Evolutionary conservation across 2,113 vertebrate genomes (phyloP), one percentile per base, ranked within the genome.

Genomic region (Salvelinus sp.): DNA sequence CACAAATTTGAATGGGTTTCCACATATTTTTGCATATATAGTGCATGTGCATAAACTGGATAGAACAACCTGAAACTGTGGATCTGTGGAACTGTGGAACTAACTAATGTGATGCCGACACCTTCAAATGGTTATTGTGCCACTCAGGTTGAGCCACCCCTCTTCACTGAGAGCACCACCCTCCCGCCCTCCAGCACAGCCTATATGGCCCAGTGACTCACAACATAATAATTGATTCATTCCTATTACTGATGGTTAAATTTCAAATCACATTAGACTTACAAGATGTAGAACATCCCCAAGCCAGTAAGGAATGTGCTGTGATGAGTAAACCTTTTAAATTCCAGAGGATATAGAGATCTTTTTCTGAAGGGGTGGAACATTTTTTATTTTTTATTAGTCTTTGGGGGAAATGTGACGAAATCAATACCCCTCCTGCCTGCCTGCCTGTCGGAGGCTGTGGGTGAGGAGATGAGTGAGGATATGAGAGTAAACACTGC

Each of bases 211-310:
- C 62, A 81, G 33, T 14, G 12, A 10, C 18, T 70, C 66, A 44
- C 63, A 25, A 71, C 4, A 30, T 72, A 69, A 22, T 54, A 50
- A 81, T 16, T 82, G 69, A 77, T 83, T 84, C 83, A 69, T 57
- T 14, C 75, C 69, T 79, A 85, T 70, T 72, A 91, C 90, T 66
- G 77, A 38, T 38, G 68, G 68, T 64, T 74, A 69, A 75, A 82
- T 85, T 87, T 88, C 77, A 89, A 83, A 86, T 80, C 77, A 86
- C 75, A 87, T 90, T 88, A 86, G 69, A 62, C 44, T 74, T 63
- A 72, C 60, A 70, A 9, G 10, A 66, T 16, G 64, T 27, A 66
- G 27, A 63, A 23, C 22, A 63, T 33, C 1, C 18, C 5, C 63
- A 57, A 13, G 70, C 13, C 28, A 72, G 68, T 65, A 30, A 28